Evolutionary conservation across 30 jellyfish, hydroid and myxozoan species (phyloP).

Genomic region (Morbakka virulenta): DNA sequence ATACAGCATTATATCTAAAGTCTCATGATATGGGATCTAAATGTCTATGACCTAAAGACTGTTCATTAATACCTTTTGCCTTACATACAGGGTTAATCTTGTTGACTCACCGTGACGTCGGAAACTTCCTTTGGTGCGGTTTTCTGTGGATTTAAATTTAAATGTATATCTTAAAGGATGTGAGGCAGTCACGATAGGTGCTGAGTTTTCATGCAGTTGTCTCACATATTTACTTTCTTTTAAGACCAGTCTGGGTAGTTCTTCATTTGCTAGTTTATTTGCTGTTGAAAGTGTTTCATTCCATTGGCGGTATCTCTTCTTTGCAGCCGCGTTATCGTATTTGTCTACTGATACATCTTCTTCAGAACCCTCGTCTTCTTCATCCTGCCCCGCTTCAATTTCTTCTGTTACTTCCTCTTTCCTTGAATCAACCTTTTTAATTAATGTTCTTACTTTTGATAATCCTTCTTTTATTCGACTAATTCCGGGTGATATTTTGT

Average conservation of each 20-base stretch:
- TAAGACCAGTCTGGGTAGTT: slow-evolving; percentile 50
- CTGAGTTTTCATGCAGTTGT: slow-evolving; percentile 19
- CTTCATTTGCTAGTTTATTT: slow-evolving; percentile 48
- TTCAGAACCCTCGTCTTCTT: slow-evolving; percentile 25
- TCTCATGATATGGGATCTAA: too few species aligned
- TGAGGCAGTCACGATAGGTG: slow-evolving; percentile 49
- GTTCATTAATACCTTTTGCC: too few species aligned
- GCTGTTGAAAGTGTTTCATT: not conserved
- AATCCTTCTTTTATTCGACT: slow-evolving; percentile 51
- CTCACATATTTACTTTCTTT: slow-evolving; percentile 32
- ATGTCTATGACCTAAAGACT: too few species aligned
- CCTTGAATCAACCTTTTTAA: slow-evolving; percentile 39
- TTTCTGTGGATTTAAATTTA: too few species aligned
- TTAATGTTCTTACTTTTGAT: slow-evolving; percentile 20
- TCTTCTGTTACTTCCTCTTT: slow-evolving; percentile 42
- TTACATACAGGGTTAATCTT: too few species aligned
- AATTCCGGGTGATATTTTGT: slow-evolving; percentile 72
- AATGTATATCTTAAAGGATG: too few species aligned
- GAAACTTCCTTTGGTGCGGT: too few species aligned
- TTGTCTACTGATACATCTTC: slow-evolving; percentile 1
- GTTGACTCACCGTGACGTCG: too few species aligned
- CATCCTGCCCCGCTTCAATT: slow-evolving; percentile 38
- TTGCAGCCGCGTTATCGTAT: slow-evolving; percentile 32
- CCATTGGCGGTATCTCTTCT: slow-evolving; percentile 31
- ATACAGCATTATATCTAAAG: too few species aligned